Evolutionary conservation across 2,113 vertebrate genomes (phyloP), one percentile per base, ranked within the genome.

Genomic region (Phycodurus eques): DNA sequence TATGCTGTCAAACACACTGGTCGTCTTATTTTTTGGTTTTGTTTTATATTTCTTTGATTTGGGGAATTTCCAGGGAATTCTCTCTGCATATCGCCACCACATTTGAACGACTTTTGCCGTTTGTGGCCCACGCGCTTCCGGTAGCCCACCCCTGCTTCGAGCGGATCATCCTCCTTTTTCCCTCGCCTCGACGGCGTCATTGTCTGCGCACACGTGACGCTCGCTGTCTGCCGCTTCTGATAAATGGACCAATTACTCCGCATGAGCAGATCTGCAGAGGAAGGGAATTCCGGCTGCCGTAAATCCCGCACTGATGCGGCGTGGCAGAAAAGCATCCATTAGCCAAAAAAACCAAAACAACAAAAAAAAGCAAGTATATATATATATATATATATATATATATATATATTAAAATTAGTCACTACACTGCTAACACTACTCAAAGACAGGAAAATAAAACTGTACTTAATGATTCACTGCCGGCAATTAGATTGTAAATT

Each of bases 181-280:
- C 64, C 75, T n/a, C 15, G 71, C 42, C 67, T 42, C 14, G 35
- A n/a, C 46, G 62, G 62, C 83, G 72, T 64, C 70, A 57, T 75
- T 82, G 73, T 79, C 79, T 65, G 76, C 78, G 72, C 78, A 76
- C 77, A 68, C 80, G 76, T 72, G 80, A 83, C 76, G 83, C 64
- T 68, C 1, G 54, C 75, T 80, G 79, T 77, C 77, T 62, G 73
- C 66, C 65, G 79, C 76, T 33, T 71, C 68, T 87, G 84, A 90
- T 75, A 89, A 91, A 92, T 88, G 80, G 88, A 80, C 77, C 87
- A 83, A 81, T 92, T 90, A 85, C 74, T 47, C 72, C 70, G 81
- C 78, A 82, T 87, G 84, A 88, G 73, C 69, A 79, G 83, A 83
- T 88, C 76, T 86, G 84, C 84, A 82, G 83, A 79, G 82, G 84